Base-by-base conservation (phyloP, 2,113 vertebrate species). In the Delphinapterus leucas region DNA sequence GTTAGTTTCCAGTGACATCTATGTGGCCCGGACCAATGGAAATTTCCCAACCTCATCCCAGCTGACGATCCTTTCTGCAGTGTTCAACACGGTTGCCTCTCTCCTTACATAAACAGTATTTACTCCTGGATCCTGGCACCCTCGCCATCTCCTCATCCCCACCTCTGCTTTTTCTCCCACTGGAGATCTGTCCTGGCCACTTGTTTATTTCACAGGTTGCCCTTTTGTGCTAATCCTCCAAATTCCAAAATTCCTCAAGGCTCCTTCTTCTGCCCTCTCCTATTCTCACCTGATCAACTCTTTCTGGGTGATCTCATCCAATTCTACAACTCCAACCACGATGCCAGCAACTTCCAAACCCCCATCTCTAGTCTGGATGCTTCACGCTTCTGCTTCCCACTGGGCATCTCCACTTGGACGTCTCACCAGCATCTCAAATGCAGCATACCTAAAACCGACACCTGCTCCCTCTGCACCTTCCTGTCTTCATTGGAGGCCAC, bases 321-420 rank as follows among this genome's bases (percentile, higher is more conserved):
- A 20, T 36, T 38, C 36, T 14, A 60, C 2, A 2, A 60, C 58
- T 33, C 74, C 36, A 6, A 31, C 33, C 0, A 6, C 63, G 33
- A 68, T 6, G 1, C 60, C 6, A 18, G 10, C 21, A 41, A 26
- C 55, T 88, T 38, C 63, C 21, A 60, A 65, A 68, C 18, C 47
- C 1, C 0, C 4, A 1, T 17, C 33, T 53, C 33, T 17, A 33
- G 65, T 58, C 67, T 31, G 17, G 47, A 55, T 58, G 6, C 0
- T 0, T 41, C 81, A 60, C 15, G 53, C 36, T 5, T 28, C 36
- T 23, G 36, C 13, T 63, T 33, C 73, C 21, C 41, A 10, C 70
- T 67, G 71, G 26, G 4, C 28, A 25, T 31, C 53, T 82, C 26
- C 13, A n/a, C 13, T 1, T 12, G n/a, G 44, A 23, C 0, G 25